phyloP scores from a whole-genome alignment of 1,140 invertebrate genomes.

The Cotesia chilonis region DNA sequence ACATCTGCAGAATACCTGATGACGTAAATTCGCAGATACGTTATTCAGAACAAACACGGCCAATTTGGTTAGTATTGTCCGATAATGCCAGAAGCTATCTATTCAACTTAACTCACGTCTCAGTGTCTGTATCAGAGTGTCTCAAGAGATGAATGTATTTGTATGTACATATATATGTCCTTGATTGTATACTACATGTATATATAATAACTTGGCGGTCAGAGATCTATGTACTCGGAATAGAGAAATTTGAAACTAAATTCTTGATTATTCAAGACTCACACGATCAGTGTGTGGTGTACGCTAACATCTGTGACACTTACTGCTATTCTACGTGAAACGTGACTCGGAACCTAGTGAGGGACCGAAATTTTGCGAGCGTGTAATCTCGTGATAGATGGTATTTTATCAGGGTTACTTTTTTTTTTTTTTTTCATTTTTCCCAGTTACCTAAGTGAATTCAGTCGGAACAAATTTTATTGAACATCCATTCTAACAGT shows the following conservation, averaged over 20 bases:
- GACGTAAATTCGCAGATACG: constrained; percentile 4
- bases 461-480: too few relatives aligned
- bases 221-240: neutral
- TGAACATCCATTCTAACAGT: too few relatives aligned
- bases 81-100: neutral
- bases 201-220: neutral
- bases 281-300: neutral
- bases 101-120: constrained; percentile 2
- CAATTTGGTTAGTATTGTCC: neutral
- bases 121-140: neutral
- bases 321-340: neutral
- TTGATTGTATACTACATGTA: neutral
- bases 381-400: too few relatives aligned
- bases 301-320: constrained; percentile 16
- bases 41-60: constrained; percentile 1
- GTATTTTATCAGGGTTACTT: too few relatives aligned
- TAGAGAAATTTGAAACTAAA: constrained; percentile 25
- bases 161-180: neutral
- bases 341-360: constrained; percentile 15
- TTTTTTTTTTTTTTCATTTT: too few relatives aligned
- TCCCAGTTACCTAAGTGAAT: too few relatives aligned
- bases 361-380: constrained; percentile 10
- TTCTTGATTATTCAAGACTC: constrained; percentile 32
- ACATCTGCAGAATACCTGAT: neutral
- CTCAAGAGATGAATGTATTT: neutral